Conservation (phyloP, 2,113 vertebrate species). For the Dendrocopos noguchii region DNA sequence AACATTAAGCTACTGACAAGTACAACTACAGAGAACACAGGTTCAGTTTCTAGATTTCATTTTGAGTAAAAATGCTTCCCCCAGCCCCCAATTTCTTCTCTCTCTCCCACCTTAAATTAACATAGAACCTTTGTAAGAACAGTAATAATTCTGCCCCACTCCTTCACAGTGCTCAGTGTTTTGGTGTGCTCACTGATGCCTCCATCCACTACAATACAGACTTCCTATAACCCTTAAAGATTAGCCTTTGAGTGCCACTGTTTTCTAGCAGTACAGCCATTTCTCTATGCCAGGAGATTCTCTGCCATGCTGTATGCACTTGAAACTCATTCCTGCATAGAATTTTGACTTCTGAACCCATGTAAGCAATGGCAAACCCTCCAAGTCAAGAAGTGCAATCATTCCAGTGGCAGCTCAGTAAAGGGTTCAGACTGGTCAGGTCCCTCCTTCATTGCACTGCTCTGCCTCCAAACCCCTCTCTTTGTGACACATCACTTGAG, state of each 20-base stretch:
- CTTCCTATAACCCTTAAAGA: neutral
- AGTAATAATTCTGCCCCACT: neutral
- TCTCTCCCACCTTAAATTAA: neutral
- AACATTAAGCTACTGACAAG: neutral
- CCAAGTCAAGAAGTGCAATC: neutral
- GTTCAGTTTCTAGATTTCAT: neutral
- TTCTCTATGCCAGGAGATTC: neutral
- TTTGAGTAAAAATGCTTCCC: neutral
- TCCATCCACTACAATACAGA: neutral
- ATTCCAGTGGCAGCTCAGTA: neutral
- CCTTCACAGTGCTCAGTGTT: neutral
- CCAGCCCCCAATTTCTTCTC: neutral
- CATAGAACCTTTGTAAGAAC: neutral
- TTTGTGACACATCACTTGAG: rapidly evolving
- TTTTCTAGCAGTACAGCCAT: neutral
- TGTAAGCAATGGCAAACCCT: neutral
- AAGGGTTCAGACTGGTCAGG: neutral
- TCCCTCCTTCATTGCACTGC: neutral
- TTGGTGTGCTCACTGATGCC: neutral
- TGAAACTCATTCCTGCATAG: neutral
- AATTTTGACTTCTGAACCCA: neutral
- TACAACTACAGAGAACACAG: neutral
- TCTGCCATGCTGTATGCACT: neutral
- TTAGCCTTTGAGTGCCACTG: neutral
- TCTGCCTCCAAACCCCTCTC: rapidly evolving